Evolutionary conservation across 2,888 invertebrate genomes (phyloP), one percentile per base, ranked within the genome.

Genomic region (Polydrusus cervinus): DNA sequence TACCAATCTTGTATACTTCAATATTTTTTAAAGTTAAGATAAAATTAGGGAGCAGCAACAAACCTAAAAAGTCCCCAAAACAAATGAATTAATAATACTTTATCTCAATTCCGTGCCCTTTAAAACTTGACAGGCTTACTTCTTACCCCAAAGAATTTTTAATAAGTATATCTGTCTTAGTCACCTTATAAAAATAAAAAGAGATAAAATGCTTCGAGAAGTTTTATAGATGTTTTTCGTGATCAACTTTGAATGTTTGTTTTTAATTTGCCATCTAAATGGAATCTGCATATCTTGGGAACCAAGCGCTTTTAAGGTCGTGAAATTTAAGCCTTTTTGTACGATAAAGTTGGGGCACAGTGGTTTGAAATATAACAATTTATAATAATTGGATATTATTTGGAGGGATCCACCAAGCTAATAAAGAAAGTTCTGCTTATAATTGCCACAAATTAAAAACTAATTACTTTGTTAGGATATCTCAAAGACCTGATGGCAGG

Each of bases 291-390:
- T 55, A 55, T 55, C 55, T 55, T 55, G 34, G 55, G 34, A 34
- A 55, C 55, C 55, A 34, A 55, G 55, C 55, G 30, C 34, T 55
- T 55, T 34, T 55, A 55, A 55, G 55, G 55, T 55, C 55, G 55
- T 34, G 55, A 55, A 34, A 34, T 55, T 55, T 55, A 55, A 55
- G 55, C 55, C 34, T n/a, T 55, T 55, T 55, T 55, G 20, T 55
- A 13, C 34, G 34, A 55, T 55, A 14, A 55, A 55, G 34, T 14
- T 30, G n/a, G 8, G 14, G 30, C 55, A 51, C 51, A 55, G 55
- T 55, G 55, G 55, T 14, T 1, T 14, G 30, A 14, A 34, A 55
- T 55, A 9, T 9, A 14, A 34, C 11, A 34, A 13, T 34, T 34
- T 34, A 34, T 1, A 10, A 25, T 25, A 3, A 3, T 25, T 25